Evolutionary conservation across 2,797 vertebrate species (phyloP), one percentile per base, ranked within the genome.

Genomic region (Micropoecilia bifurca): DNA sequence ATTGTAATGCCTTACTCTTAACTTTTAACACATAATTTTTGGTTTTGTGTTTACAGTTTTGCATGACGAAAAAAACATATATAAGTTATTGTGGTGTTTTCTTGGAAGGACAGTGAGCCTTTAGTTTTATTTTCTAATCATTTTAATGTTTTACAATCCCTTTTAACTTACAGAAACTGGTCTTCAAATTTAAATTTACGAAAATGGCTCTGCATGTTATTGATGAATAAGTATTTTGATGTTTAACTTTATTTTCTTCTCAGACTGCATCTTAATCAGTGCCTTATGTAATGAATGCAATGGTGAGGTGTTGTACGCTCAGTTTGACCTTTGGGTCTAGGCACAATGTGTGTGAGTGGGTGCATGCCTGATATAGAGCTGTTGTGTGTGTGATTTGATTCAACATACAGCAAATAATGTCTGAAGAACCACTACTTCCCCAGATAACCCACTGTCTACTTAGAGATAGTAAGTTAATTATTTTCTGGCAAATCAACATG

Each of bases 201-300:
- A 61, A 76, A 90, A 89, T 86, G 85, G 81, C 74, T 87, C 84
- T 85, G 93, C 93, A 95, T 93, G 86, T 87, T 93, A 77, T 82
- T 83, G 81, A 83, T 80, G 84, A 80, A 72, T 88, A 81, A 88
- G 83, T 90, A 81, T 81, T 89, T 87, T 74, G 83, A 87, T 86
- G 78, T 86, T 91, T 84, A 85, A 76, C 73, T 81, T 78, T 88
- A 82, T 75, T 89, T 87, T 87, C 73, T 88, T 86, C 81, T 81
- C 66, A 80, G 82, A 78, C 80, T 87, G 80, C 82, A 84, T 85
- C 83, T 18, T 45, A 92, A 90, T 90, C 90, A 93, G 94, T 95
- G 94, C 94, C 94, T 95, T 95, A 95, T 80, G 87, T 85, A 85
- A 93, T 82, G 90, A 94, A 91, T 91, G 89, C 5, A 75, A 90